These are phyloP conservation scores for Rhimphoctona megacephalus DNA, from an alignment of 2,888 invertebrate genomes.

Conservation along the genomic window DNA sequence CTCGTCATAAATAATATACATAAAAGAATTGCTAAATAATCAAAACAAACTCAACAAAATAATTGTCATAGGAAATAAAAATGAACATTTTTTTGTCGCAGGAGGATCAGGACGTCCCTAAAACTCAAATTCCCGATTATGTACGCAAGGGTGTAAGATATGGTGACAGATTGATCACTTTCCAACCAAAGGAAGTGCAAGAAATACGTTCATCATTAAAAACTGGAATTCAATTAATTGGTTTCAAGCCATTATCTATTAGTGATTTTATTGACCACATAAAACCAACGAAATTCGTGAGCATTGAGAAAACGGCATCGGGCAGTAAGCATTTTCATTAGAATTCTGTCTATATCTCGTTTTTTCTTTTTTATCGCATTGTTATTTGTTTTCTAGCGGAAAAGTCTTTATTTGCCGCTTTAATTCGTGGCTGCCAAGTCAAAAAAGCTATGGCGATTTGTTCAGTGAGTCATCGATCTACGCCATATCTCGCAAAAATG, in stretches of 20 bases:
- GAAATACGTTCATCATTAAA: slow-evolving; percentile 16
- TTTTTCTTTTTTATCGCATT: neutral
- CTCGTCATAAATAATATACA: no score
- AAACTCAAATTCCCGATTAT: neutral
- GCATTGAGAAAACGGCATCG: slow-evolving; percentile 34
- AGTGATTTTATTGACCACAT: slow-evolving; percentile 68
- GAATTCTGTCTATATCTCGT: neutral
- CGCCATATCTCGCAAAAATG: slow-evolving; percentile 57
- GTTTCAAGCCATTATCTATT: slow-evolving; percentile 64
- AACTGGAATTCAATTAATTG: slow-evolving; percentile 71
- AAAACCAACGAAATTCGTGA: slow-evolving; percentile 67
- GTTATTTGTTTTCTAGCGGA: slow-evolving; percentile 55
- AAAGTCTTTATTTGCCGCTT: slow-evolving; percentile 66
- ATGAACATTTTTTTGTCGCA: neutral
- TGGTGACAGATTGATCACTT: slow-evolving; percentile 66
- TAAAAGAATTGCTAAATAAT: no score
- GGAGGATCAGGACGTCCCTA: slow-evolving; percentile 10
- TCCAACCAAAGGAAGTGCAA: slow-evolving; percentile 64
- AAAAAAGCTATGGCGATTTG: slow-evolving; percentile 67
- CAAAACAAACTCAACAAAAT: neutral
- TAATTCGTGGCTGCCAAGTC: slow-evolving; percentile 58
- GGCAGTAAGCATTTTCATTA: slow-evolving; percentile 34
- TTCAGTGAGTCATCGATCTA: slow-evolving; percentile 44
- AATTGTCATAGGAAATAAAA: neutral
- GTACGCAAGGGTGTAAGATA: slow-evolving; percentile 34